Evolutionary conservation across 2,888 invertebrate genomes (phyloP).

Genomic region (Abrostola triplasia): DNA sequence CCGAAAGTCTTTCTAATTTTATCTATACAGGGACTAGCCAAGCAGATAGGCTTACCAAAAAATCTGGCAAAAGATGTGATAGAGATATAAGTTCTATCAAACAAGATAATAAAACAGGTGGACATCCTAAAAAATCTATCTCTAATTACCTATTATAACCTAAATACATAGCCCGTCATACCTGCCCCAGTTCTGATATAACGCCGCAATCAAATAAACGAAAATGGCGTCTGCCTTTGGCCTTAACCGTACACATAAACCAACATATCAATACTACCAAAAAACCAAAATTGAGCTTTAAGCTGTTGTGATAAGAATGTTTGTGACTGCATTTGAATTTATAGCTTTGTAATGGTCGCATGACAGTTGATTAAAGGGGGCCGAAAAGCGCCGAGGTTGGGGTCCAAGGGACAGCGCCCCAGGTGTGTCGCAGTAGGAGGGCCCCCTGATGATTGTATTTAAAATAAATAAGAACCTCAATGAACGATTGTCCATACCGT

Average conservation of each 20-base stretch:
- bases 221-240: slow-evolving; percentile 75
- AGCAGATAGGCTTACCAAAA: no score
- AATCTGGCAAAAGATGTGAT: no score
- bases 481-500: slow-evolving; percentile 86
- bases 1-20: no score
- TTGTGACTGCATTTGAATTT: slow-evolving; percentile 47
- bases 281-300: slow-evolving; percentile 54
- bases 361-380: slow-evolving; percentile 88
- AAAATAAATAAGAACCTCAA: slow-evolving; percentile 89
- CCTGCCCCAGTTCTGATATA: slow-evolving; percentile 78
- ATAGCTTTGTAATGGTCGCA: slow-evolving; percentile 80
- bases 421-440: slow-evolving; percentile 82
- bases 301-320: neutral
- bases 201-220: slow-evolving; percentile 79
- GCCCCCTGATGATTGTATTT: slow-evolving; percentile 88
- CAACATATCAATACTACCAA: slow-evolving; percentile 36
- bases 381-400: slow-evolving; percentile 85
- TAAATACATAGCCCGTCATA: slow-evolving; percentile 73
- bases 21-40: no score
- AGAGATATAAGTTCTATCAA: slow-evolving; percentile 2
- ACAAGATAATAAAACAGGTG: slow-evolving; percentile 26
- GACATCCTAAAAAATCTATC: slow-evolving; percentile 34
- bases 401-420: slow-evolving; percentile 86
- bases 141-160: slow-evolving; percentile 56
- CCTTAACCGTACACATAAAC: slow-evolving; percentile 60